Evolutionary conservation across 1,140 invertebrate species (phyloP), one percentile per base, ranked within the genome.

Genomic region (Anastrepha obliqua): DNA sequence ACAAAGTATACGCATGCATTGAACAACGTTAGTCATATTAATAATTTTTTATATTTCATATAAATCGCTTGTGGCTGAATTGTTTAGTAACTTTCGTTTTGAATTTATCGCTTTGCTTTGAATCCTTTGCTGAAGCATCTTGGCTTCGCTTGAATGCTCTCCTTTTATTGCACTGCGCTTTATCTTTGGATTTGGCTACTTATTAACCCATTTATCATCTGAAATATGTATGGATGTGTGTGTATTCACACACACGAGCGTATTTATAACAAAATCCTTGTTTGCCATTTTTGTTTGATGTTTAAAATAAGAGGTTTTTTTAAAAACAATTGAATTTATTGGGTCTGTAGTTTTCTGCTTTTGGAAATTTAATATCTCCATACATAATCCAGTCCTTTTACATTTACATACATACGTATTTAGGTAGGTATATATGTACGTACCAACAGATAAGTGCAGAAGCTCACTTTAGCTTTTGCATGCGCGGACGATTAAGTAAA

Each of bases 1-100:
- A 51, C 17, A 47, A 29, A 29, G 29, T 29, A 29, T 29, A 51
- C 7, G 8, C 47, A 1, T 55, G 55, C 11, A 81, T 81, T 81
- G 55, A 81, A 81, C 47, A 81, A 81, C 15, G 74, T 81, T 81
- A 81, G 74, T 81, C 74, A 81, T 81, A 81, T 81, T 55, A 81
- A 81, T 81, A 81, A 81, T 55, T 58, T 81, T 44, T 81, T 29
- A 81, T 81, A 81, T 55, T 81, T 81, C 74, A 81, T 58, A 51
- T 55, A 58, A 55, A 81, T 81, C 17, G 74, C 74, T 81, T 81
- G 47, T 47, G 74, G 74, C 44, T 81, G 47, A 29, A 55, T 81
- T 81, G 74, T n/a, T 81, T 81, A n/a, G 47, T 81, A 55, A 55
- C 47, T 20, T 47, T 47, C 6, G 74, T 20, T 81, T 55, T 47